These are phyloP conservation scores for Oscheius sp. DNA, from an alignment of 2,888 invertebrate species.

Conservation along the genomic window DNA sequence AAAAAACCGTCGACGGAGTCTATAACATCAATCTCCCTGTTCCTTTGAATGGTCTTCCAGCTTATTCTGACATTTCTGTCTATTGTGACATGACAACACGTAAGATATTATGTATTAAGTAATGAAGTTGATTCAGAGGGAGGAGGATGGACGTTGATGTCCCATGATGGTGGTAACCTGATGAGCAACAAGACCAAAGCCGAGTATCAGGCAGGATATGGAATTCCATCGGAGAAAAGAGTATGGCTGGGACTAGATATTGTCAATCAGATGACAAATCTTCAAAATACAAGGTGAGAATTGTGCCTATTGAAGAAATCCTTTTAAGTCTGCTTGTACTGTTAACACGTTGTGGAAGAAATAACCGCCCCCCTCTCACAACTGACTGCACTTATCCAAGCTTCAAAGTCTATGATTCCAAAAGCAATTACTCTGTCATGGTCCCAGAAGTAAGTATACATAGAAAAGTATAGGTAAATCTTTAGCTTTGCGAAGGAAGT, in stretches of 20 bases:
- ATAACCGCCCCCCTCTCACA: slow-evolving; percentile 33
- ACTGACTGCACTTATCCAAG: slow-evolving; percentile 51
- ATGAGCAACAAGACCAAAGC: slow-evolving; percentile 37
- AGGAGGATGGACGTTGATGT: slow-evolving; percentile 59
- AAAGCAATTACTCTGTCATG: slow-evolving; percentile 46
- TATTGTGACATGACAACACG: slow-evolving; percentile 41
- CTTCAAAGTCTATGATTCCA: slow-evolving; percentile 42
- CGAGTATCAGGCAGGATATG: slow-evolving; percentile 42
- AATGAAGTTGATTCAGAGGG: background rate
- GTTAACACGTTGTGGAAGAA: slow-evolving; percentile 42
- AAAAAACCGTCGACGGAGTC: slow-evolving; percentile 36
- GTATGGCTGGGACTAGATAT: slow-evolving; percentile 57
- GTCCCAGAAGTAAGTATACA: slow-evolving; percentile 34
- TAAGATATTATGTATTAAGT: background rate
- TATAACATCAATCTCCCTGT: slow-evolving; percentile 1
- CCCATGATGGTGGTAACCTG: slow-evolving; percentile 32
- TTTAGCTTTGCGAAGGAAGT: slow-evolving; percentile 47
- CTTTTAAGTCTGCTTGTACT: slow-evolving; percentile 43
- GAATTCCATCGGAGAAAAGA: slow-evolving; percentile 32
- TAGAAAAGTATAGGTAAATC: background rate
- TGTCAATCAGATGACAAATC: slow-evolving; percentile 45
- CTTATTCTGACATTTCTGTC: slow-evolving; percentile 35
- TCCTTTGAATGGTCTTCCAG: background rate
- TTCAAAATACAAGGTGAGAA: slow-evolving; percentile 34
- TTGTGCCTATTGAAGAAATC: background rate